Evolutionary conservation across 2,888 invertebrate species (phyloP), one percentile per base, ranked within the genome.

Genomic region (Cantharis lateralis): DNA sequence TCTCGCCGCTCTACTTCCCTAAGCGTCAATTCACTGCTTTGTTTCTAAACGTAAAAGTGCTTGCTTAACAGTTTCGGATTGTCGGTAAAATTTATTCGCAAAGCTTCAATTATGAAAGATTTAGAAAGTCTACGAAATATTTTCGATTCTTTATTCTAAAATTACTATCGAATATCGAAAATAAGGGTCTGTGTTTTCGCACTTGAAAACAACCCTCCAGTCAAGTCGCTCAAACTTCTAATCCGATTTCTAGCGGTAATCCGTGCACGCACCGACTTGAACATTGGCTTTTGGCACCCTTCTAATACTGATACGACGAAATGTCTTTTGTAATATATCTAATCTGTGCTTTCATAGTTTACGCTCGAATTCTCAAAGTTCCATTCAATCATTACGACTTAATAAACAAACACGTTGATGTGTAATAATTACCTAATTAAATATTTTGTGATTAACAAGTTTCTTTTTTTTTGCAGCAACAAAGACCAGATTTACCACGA

Each of bases 401-500:
- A n/a, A 48, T n/a, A 48, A 48, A 48, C 48, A n/a, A 48, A 48
- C n/a, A 48, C 48, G n/a, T 48, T 48, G 48, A 48, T 48, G 48
- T 48, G 48, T 48, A 48, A 48, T 48, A 48, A 48, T 48, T 48
- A n/a, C 9, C 48, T 66, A 66, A 66, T 20, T 66, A 20, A 66
- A 66, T 66, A 20, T 20, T 9, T 66, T 16, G 63, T 63, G n/a
- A 48, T n/a, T 48, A 48, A 48, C n/a, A 48, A 48, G 1, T 32
- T 32, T 16, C 9, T 63, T 16, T 16, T 28, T 86, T 84, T 81
- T 91, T 91, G 77, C 92, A 95, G 95, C 95, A 95, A 93, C 95
- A 95, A 90, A 91, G 95, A 89, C 94, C 95, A 76, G 95, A 95
- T 88, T 89, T 95, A 83, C 95, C 95, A 32, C 91, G 95, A 88